These are phyloP conservation scores for Myripristis murdjan DNA, from an alignment of 2,797 vertebrate species.

Conservation along the genomic window DNA sequence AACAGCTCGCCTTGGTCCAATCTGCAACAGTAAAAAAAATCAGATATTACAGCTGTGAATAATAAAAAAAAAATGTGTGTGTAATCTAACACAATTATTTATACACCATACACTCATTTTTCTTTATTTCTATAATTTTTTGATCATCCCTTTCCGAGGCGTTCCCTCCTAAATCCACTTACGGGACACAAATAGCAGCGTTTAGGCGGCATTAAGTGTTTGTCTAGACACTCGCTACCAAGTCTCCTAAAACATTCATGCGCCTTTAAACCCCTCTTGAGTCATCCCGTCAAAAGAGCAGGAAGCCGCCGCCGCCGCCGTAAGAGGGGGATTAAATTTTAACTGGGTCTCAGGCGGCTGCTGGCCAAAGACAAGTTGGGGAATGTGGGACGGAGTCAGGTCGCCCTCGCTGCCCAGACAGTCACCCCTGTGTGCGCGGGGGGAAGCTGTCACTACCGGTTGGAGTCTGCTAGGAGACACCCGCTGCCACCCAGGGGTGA, in stretches of 20 bases:
- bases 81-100: not conserved
- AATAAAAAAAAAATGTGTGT: not conserved
- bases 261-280: conserved; percentile 11
- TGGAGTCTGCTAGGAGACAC: conserved; percentile 18
- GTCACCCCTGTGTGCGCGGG: conserved; percentile 43
- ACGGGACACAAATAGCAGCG: conserved; percentile 13
- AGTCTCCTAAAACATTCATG: conserved; percentile 36
- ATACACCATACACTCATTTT: not conserved
- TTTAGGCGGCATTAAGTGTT: conserved; percentile 5
- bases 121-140: conserved; percentile 13
- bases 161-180: conserved; percentile 20
- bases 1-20: too few species aligned
- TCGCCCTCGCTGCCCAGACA: conserved; percentile 27
- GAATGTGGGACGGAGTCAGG: not conserved
- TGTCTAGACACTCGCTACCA: conserved; percentile 18
- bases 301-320: conserved; percentile 25
- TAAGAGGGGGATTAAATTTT: conserved; percentile 19
- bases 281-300: conserved; percentile 20
- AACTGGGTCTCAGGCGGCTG: conserved; percentile 9
- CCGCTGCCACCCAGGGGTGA: conserved; percentile 17
- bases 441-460: conserved; percentile 28
- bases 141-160: not conserved
- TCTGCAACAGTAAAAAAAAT: not conserved
- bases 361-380: conserved; percentile 2
- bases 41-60: not conserved